Evolutionary conservation across 2,797 vertebrate species (phyloP).

Genomic region (Eupleurogrammus muticus): DNA sequence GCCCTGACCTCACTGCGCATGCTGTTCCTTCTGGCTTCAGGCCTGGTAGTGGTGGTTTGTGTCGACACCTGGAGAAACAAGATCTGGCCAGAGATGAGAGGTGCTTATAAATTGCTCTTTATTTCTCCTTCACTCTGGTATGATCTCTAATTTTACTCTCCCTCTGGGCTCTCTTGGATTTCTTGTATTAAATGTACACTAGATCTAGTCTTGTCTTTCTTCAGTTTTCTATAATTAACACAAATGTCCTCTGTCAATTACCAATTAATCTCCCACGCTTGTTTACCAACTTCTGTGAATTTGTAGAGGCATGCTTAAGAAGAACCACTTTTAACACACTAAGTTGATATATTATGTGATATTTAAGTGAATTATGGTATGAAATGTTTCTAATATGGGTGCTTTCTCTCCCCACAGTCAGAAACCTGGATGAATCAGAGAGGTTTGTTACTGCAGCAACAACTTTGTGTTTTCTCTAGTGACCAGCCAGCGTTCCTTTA

Average conservation of each 20-base stretch:
- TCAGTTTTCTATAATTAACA: slow-evolving; percentile 4
- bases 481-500: not conserved
- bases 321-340: not conserved
- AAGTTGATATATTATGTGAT: not conserved
- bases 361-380: not conserved
- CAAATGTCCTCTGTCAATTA: not conserved
- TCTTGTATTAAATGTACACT: not conserved
- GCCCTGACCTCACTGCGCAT: slow-evolving; percentile 92
- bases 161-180: not conserved
- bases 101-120: slow-evolving; percentile 71
- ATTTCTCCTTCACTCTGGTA: not conserved
- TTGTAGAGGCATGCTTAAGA: not conserved
- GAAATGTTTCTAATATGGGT: slow-evolving; percentile 11
- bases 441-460: slow-evolving; percentile 84
- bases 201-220: not conserved
- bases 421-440: slow-evolving; percentile 88
- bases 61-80: slow-evolving; percentile 93
- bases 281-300: slow-evolving; percentile 13
- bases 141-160: not conserved
- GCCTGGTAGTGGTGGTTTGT: slow-evolving; percentile 86
- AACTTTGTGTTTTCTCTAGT: not conserved
- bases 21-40: slow-evolving; percentile 89
- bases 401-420: slow-evolving; percentile 85
- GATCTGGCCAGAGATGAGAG: slow-evolving; percentile 94
- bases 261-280: slow-evolving; percentile 11